Evolutionary conservation across 2,113 vertebrate genomes (phyloP).

Genomic region (Kryptolebias marmoratus): DNA sequence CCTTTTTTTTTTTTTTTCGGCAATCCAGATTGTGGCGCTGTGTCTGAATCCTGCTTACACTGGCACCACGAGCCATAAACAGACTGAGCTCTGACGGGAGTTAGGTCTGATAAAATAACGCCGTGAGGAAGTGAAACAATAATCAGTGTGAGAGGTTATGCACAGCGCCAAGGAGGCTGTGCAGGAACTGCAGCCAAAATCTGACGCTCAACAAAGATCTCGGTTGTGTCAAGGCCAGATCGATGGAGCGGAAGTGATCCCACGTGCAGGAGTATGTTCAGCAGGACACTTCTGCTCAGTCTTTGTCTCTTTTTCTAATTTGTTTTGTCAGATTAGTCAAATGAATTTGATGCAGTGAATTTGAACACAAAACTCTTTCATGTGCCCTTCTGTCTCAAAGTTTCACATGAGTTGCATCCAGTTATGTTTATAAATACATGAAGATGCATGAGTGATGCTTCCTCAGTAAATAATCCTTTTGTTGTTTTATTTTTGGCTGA

Average conservation of each 20-base stretch:
- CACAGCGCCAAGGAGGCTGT: constrained; percentile 27
- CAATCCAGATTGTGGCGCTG: constrained; percentile 61
- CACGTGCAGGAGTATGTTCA: not conserved
- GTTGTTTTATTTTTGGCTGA: no score
- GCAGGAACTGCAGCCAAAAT: constrained; percentile 19
- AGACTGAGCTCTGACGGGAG: constrained; percentile 47
- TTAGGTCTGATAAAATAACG: constrained; percentile 57
- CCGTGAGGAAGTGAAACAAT: constrained; percentile 61
- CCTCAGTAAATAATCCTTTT: no score
- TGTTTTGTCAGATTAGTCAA: no score
- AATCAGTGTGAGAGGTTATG: constrained; percentile 56
- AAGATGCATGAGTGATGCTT: no score
- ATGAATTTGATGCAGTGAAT: not conserved
- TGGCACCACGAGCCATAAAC: constrained; percentile 70
- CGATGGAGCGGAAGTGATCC: not conserved
- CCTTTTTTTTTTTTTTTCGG: constrained; percentile 10
- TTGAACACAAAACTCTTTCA: not conserved
- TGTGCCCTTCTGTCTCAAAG: not conserved
- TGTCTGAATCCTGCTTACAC: constrained; percentile 61
- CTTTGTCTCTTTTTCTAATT: not conserved
- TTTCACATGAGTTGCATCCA: not conserved
- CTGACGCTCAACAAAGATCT: constrained; percentile 18
- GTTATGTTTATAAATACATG: not conserved
- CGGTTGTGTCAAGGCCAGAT: not conserved
- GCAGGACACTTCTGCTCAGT: not conserved